phyloP scores from a whole-genome alignment of 2,113 vertebrate genomes.

The Passer domesticus region DNA sequence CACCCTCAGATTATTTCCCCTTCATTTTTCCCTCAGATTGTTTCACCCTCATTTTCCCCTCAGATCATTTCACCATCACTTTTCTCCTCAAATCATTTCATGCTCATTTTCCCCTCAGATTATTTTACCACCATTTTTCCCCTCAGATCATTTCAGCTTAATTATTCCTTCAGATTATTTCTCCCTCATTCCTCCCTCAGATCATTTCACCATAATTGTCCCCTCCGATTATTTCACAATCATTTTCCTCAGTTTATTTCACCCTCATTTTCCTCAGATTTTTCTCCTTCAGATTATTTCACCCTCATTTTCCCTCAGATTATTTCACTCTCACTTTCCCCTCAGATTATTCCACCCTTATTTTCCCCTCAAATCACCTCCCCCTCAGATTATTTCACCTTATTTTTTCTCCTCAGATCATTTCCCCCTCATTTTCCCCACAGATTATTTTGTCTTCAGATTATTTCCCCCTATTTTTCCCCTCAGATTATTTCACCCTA shows the following conservation, averaged over 20 bases:
- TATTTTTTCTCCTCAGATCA: not conserved
- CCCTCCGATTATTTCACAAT: accelerated
- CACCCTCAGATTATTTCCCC: not conserved
- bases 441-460: accelerated
- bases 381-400: too few species aligned
- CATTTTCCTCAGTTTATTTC: too few species aligned
- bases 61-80: accelerated
- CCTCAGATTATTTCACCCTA: not conserved
- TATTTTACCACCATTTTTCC: too few species aligned
- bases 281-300: too few species aligned
- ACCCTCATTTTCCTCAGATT: accelerated
- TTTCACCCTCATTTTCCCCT: too few species aligned
- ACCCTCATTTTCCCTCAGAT: too few species aligned
- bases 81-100: accelerated
- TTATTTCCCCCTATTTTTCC: too few species aligned
- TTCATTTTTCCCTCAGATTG: not conserved
- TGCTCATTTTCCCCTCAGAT: too few species aligned
- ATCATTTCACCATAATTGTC: not conserved
- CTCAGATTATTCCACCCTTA: too few species aligned
- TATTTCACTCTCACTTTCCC: too few species aligned
- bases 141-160: too few species aligned
- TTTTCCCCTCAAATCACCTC: not conserved
- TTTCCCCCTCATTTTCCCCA: not conserved
- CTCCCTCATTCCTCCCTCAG: not conserved
- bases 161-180: not conserved